Evolutionary conservation across 2,888 invertebrate genomes (phyloP).

Genomic region (Agonopterix alstromeriana): DNA sequence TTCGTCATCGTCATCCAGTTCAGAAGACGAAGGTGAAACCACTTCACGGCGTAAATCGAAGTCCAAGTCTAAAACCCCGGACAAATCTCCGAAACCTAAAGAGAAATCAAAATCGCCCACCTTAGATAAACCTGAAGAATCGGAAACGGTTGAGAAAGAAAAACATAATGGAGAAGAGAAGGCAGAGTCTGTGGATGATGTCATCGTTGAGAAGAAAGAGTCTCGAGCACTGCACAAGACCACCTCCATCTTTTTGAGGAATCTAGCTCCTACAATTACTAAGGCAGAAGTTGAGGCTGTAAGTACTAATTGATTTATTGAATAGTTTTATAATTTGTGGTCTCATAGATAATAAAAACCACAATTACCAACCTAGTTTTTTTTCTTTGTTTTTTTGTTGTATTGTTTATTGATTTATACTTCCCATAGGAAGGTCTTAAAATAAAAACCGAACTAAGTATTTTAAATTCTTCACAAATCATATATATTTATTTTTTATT

Average conservation of each 20-base stretch:
- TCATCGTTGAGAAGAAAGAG: slow-evolving; percentile 59
- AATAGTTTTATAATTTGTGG: not conserved
- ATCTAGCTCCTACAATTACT: slow-evolving; percentile 96
- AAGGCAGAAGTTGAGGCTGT: slow-evolving; percentile 97
- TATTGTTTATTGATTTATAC: no score
- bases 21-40: slow-evolving; percentile 66
- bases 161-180: slow-evolving; percentile 60
- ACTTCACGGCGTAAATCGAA: slow-evolving; percentile 53
- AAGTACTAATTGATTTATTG: slow-evolving; percentile 36
- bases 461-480: no score
- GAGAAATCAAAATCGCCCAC: slow-evolving; percentile 52
- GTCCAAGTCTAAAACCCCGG: slow-evolving; percentile 57
- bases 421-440: no score
- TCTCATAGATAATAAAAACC: slow-evolving; percentile 12
- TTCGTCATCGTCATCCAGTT: slow-evolving; percentile 70
- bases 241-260: slow-evolving; percentile 96
- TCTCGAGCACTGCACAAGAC: slow-evolving; percentile 93
- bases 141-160: slow-evolving; percentile 38
- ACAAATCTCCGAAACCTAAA: slow-evolving; percentile 50
- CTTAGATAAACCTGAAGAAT: slow-evolving; percentile 28
- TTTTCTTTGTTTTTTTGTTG: no score
- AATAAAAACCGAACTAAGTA: no score
- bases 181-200: slow-evolving; percentile 70
- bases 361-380: no score
- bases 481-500: no score